phyloP scores from a whole-genome alignment of 2,113 vertebrate species.

The Chaenocephalus aceratus region DNA sequence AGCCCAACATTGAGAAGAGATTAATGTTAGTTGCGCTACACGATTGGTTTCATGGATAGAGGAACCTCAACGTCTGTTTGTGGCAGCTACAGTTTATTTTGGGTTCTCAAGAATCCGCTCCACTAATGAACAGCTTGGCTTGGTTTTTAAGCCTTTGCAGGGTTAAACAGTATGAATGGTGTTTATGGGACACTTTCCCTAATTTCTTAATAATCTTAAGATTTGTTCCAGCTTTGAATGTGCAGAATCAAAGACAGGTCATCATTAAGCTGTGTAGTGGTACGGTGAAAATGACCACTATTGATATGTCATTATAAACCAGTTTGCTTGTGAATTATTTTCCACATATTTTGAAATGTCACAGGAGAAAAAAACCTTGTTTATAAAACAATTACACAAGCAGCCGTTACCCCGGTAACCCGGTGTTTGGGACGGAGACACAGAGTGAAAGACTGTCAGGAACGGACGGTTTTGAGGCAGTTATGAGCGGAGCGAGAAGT shows the following conservation, averaged over 20 bases:
- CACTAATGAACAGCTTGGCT: slow-evolving; percentile 73
- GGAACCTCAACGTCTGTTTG: slow-evolving; percentile 69
- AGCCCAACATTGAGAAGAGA: slow-evolving; percentile 57
- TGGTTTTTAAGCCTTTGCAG: slow-evolving; percentile 63
- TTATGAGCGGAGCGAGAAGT: background rate
- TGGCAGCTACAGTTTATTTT: slow-evolving; percentile 75
- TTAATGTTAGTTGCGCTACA: slow-evolving; percentile 52
- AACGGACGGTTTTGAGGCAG: background rate
- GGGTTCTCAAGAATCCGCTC: slow-evolving; percentile 60
- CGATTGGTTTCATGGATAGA: slow-evolving; percentile 68
- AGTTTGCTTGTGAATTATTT: slow-evolving; percentile 21
- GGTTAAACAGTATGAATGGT: slow-evolving; percentile 59
- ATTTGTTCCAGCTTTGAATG: slow-evolving; percentile 34
- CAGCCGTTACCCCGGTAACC: background rate
- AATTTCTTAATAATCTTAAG: slow-evolving; percentile 63
- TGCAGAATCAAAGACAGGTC: slow-evolving; percentile 56
- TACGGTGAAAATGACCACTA: slow-evolving; percentile 20
- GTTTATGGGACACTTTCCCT: slow-evolving; percentile 65
- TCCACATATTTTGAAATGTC: background rate
- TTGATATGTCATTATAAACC: slow-evolving; percentile 20
- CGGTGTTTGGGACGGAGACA: too few relatives aligned
- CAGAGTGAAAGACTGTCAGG: background rate
- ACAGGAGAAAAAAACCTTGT: background rate
- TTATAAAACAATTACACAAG: background rate
- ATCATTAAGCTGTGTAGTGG: slow-evolving; percentile 3